Evolutionary conservation across 2,888 invertebrate genomes (phyloP), one percentile per base, ranked within the genome.

Genomic region (Lasioglossum marginatum): DNA sequence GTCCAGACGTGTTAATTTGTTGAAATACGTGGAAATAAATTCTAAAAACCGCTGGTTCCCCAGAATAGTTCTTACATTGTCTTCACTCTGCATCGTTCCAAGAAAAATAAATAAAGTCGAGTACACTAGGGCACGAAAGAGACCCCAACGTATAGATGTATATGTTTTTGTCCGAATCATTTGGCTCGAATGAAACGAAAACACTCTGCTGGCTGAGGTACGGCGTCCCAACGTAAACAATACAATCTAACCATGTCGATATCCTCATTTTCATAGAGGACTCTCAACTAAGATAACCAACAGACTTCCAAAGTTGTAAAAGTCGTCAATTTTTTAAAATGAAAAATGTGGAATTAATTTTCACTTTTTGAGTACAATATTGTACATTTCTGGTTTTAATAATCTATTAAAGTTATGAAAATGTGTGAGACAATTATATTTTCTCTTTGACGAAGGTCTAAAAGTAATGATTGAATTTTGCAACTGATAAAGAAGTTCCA

Each of bases 141-240:
- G 12, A 60, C 52, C 2, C 8, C 6, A 52, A 52, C 23, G 52
- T 52, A 8, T 52, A 23, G 6, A 48, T 52, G 23, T 52, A 23
- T 8, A 23, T 48, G 8, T 52, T 52, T 52, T 52, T 23, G 23
- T 52, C 23, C 6, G 23, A 52, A 52, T 76, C 78, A 84, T 84
- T 84, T 73, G 78, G 76, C 72, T 31, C 75, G 75, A 78, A 86
- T 72, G 80, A 77, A 83, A 86, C 78, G 84, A 86, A 84, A 86
- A 86, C 81, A 85, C 63, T 63, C 71, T 37, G 16, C 4, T 19
- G 27, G 45, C 73, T 77, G 78, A 84, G 23, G 8, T 52, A 52
- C 5, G 52, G 23, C 52, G 8, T 52, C 23, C 23, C 8, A 52
- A 52, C 23, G 8, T 52, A 23, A 52, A 8, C 23, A 23, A 23